Percentiles rank a stretch among this genome's conserved stretches.
Evolutionary conservation across 2,113 vertebrate genomes (phyloP).

Genomic region (Glaucomys volans): DNA sequence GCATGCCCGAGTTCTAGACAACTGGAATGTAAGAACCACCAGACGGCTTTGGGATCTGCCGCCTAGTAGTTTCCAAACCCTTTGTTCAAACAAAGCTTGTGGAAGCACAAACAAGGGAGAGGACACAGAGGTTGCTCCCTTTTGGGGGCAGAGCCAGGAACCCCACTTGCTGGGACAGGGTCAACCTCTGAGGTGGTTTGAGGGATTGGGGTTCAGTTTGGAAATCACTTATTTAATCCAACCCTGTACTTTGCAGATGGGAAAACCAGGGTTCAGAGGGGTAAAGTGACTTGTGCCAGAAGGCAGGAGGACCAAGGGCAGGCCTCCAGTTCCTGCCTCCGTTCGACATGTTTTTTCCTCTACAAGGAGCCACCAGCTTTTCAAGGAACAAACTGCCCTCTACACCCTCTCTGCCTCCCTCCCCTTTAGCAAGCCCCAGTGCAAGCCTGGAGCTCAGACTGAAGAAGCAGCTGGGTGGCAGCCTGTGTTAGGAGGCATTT

Average conservation of each 20-base stretch:
- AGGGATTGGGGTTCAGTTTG: neutral
- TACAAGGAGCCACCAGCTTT: neutral
- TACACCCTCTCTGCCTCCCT: neutral
- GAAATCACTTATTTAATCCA: neutral
- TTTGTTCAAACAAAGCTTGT: neutral
- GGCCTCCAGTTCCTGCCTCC: neutral
- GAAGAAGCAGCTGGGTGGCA: neutral
- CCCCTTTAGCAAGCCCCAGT: neutral
- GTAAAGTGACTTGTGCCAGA: neutral
- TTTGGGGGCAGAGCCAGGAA: neutral
- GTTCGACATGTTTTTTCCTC: neutral
- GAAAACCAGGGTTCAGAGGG: neutral
- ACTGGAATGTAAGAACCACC: neutral
- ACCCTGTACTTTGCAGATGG: neutral
- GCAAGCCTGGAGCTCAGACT: neutral
- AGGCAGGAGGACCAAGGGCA: neutral
- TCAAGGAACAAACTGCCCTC: neutral
- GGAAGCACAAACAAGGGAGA: neutral
- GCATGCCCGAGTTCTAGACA: neutral
- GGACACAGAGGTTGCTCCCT: neutral
- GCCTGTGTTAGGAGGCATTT: neutral
- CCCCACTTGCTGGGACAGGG: accelerated
- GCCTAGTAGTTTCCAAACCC: neutral
- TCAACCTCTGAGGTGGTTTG: neutral
- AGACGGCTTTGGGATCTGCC: neutral